Conservation (phyloP, 2,113 vertebrate genomes). For the Delphinapterus leucas region DNA sequence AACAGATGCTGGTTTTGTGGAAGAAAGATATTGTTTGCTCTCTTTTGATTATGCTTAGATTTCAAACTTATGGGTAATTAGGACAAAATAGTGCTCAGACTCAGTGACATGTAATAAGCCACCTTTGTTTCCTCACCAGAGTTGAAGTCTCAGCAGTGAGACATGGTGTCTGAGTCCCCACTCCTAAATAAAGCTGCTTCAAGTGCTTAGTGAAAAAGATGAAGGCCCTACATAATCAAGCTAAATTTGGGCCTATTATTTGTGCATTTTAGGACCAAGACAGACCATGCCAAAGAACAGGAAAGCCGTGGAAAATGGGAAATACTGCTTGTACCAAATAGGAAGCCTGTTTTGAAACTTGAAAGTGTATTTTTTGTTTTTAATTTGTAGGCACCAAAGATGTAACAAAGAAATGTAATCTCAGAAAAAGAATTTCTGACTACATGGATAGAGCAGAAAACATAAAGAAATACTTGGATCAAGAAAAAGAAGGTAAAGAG, state of each 20-base stretch:
- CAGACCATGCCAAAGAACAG: neutral
- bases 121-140: neutral
- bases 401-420: constrained; percentile 87
- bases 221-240: neutral
- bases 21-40: neutral
- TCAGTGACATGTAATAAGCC: neutral
- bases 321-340: neutral
- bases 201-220: neutral
- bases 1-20: constrained; percentile 33
- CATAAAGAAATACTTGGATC: constrained; percentile 91
- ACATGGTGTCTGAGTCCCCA: neutral
- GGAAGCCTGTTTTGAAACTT: constrained; percentile 39
- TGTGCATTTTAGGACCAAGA: neutral
- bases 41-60: constrained; percentile 11
- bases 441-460: constrained; percentile 97
- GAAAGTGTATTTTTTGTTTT: constrained; percentile 35
- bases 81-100: neutral
- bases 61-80: neutral
- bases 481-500: constrained; percentile 92
- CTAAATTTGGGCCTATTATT: neutral
- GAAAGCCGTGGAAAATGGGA: neutral
- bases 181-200: neutral
- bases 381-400: constrained; percentile 88
- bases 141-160: neutral
- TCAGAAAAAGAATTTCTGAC: constrained; percentile 90